Base-by-base conservation (phyloP, 2,797 vertebrate species). In the Poeciliopsis paucimaculata region DNA sequence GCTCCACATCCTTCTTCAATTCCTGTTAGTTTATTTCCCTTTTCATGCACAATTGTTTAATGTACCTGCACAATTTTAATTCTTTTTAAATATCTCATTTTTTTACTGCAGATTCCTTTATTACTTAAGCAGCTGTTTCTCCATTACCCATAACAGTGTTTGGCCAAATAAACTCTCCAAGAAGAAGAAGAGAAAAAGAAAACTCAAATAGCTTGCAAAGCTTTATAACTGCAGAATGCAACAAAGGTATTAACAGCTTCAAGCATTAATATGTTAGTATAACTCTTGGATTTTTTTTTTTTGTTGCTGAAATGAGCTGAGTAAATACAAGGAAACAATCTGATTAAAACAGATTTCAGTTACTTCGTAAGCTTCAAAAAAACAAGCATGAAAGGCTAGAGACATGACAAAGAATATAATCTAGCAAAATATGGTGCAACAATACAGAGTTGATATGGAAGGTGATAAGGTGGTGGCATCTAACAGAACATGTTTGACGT, bases 121-220 rank as follows among this genome's bases (percentile, higher is more conserved):
- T 73, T 60, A 16, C n/a, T 70, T 20, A 26, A 39, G 39, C 7
- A 83, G 84, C 91, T 80, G 87, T 75, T 77, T 77, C 31, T 81
- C 75, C 41, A 45, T 80, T 86, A 41, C 92, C 77, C 80, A n/a
- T 75, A 66, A 18, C 5, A 70, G 43, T 41, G 73, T 77, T 31
- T 28, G 0, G 47, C 75, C 26, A 57, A 95, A 94, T 89, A 86
- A 93, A 91, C 89, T 89, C 95, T 85, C 90, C 57, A 55, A 82
- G 87, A 94, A 91, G 87, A 94, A 91, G 68, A 79, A 53, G 4
- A 79, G 57, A 15, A 86, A 89, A 80, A 80, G 85, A 55, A 55
- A 93, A 94, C 94, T 93, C 92, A 51, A 88, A 79, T 36, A 77
- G 57, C 82, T 88, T 73, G 55, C 45, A 84, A 84, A 81, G 75